Percentiles rank a stretch among this genome's conserved stretches.
Conservation (phyloP, 2,888 invertebrate genomes). For the Drosophila birchii region DNA sequence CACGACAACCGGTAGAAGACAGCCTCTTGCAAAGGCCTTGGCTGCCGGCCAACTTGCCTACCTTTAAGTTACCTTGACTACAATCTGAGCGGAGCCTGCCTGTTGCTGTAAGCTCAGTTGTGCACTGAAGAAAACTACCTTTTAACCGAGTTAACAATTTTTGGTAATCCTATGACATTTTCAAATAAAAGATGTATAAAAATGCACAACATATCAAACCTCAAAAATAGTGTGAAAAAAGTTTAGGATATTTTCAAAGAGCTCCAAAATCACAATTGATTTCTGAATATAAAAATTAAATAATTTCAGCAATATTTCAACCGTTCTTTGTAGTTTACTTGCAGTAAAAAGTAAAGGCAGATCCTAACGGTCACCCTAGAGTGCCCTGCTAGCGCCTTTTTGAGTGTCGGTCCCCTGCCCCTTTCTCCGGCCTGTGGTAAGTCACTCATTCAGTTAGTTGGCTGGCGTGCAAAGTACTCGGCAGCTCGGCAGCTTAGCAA, state of each 20-base stretch:
- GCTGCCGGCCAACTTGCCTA: conserved; percentile 25
- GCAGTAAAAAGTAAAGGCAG: conserved; percentile 2
- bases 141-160: background rate
- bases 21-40: conserved; percentile 22
- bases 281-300: background rate
- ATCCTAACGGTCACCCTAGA: conserved; percentile 49
- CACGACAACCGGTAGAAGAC: conserved; percentile 3
- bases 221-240: no score
- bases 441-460: conserved; percentile 39
- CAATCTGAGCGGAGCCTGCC: background rate
- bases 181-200: no score
- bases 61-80: conserved; percentile 25
- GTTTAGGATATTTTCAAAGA: background rate
- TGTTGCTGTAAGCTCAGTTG: conserved; percentile 10
- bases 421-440: conserved; percentile 6
- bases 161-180: background rate
- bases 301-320: background rate
- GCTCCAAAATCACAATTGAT: background rate
- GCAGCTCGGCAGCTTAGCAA: conserved; percentile 28
- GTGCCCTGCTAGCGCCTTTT: conserved; percentile 65
- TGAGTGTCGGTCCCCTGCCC: conserved; percentile 7
- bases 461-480: conserved; percentile 48
- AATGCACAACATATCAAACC: background rate
- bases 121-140: background rate
- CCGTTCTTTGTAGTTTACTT: background rate